Evolutionary conservation across 2,888 invertebrate genomes (phyloP).

Genomic region (Drosophila niveifrons): DNA sequence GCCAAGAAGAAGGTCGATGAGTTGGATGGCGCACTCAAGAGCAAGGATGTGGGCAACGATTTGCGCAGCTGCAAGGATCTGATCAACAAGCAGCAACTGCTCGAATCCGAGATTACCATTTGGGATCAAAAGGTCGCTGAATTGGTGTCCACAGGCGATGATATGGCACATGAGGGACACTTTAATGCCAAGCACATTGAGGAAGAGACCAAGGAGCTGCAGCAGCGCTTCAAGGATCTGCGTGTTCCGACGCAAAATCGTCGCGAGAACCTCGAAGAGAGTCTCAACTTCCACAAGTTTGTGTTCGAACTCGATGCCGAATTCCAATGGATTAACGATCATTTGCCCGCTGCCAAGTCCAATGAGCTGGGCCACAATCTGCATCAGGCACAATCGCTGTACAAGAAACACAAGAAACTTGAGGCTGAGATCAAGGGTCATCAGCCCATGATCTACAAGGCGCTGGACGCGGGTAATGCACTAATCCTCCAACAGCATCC

Average conservation of each 20-base stretch:
- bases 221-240: constrained; percentile 89
- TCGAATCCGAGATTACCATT: constrained; percentile 94
- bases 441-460: constrained; percentile 93
- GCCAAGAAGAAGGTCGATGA: constrained; percentile 94
- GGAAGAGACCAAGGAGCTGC: constrained; percentile 91
- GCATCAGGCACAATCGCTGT: constrained; percentile 95
- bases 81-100: constrained; percentile 94
- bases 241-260: constrained; percentile 90
- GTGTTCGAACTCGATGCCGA: constrained; percentile 97
- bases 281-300: constrained; percentile 93
- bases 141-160: constrained; percentile 92
- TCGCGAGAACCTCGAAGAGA: constrained; percentile 92
- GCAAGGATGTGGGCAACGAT: constrained; percentile 94
- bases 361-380: constrained; percentile 92
- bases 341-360: constrained; percentile 92
- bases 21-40: constrained; percentile 91
- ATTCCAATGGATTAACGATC: constrained; percentile 97
- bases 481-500: constrained; percentile 93
- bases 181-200: constrained; percentile 96
- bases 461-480: constrained; percentile 92
- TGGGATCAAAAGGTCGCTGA: constrained; percentile 93
- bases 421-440: constrained; percentile 95
- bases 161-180: constrained; percentile 97
- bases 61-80: constrained; percentile 96
- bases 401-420: constrained; percentile 97